A percentile compares a stretch with the other conserved stretches of the same genome.
Conservation (phyloP, 2,888 invertebrate genomes). For the Leptinotarsa juncta region DNA sequence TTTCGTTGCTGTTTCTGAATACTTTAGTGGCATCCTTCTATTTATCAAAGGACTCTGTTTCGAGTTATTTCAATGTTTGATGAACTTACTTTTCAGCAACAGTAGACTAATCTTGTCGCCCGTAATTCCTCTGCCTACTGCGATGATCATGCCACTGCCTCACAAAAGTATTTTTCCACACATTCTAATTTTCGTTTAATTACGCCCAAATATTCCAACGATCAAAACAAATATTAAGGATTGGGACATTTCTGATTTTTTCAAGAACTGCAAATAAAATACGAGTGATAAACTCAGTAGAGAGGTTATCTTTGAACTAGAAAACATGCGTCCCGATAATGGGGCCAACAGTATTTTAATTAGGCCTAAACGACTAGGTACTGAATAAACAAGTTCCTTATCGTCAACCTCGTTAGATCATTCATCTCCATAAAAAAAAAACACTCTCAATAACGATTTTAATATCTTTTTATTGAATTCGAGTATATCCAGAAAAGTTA, state of each 20-base stretch:
- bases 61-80: too few species aligned
- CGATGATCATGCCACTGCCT: too few species aligned
- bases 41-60: too few species aligned
- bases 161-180: too few species aligned
- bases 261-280: conserved; percentile 10
- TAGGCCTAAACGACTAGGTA: conserved; percentile 17
- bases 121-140: too few species aligned
- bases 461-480: too few species aligned
- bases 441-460: not conserved
- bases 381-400: conserved; percentile 6
- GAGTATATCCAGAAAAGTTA: too few species aligned
- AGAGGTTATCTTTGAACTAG: conserved; percentile 24
- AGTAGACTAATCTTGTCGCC: too few species aligned
- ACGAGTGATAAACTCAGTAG: not conserved
- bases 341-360: conserved; percentile 24
- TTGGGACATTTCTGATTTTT: not conserved
- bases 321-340: conserved; percentile 23
- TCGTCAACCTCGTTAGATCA: not conserved
- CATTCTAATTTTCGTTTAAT: too few species aligned
- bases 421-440: not conserved
- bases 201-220: not conserved
- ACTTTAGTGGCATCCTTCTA: too few species aligned
- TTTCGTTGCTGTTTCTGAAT: too few species aligned
- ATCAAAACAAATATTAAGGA: not conserved
- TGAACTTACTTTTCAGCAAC: too few species aligned